Conservation (phyloP, 2,888 invertebrate genomes). For the Ormyrus thymus region DNA sequence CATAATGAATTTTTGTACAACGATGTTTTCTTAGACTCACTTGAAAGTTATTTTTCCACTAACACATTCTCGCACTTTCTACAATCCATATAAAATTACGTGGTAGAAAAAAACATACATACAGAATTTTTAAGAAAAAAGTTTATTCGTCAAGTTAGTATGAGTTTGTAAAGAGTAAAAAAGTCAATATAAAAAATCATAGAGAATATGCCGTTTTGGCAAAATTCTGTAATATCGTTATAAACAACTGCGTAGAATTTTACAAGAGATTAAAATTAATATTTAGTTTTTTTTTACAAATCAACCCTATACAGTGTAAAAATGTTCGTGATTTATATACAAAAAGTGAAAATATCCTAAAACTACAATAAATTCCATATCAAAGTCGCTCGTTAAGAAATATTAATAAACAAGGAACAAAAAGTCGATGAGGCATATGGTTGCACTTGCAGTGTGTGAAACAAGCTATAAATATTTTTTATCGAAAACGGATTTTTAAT, state of each 20-base stretch:
- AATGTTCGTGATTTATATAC: constrained; percentile 43
- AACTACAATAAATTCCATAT: constrained; percentile 51
- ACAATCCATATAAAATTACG: constrained; percentile 59
- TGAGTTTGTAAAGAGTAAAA: constrained; percentile 22
- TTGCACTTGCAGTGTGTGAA: constrained; percentile 30
- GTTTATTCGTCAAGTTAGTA: constrained; percentile 1
- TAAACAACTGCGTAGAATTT: constrained; percentile 18
- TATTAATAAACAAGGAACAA: constrained; percentile 7
- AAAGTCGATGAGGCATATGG: constrained; percentile 2
- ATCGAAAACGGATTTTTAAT: constrained; percentile 46
- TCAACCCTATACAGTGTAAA: constrained; percentile 38
- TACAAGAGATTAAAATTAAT: constrained; percentile 24
- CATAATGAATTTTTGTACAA: constrained; percentile 65
- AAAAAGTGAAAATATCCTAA: constrained; percentile 52
- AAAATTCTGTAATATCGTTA: constrained; percentile 18
- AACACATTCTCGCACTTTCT: constrained; percentile 52
- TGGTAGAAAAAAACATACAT: constrained; percentile 52
- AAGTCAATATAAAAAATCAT: constrained; percentile 26
- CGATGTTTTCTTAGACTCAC: constrained; percentile 58
- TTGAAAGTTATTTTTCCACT: constrained; percentile 39
- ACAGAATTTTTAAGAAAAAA: constrained; percentile 17
- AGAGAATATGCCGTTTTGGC: not conserved
- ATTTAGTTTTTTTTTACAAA: constrained; percentile 31
- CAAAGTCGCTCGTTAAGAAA: constrained; percentile 34
- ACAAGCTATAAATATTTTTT: constrained; percentile 51